These are phyloP conservation scores for Genyomyrus donnyi DNA, from an alignment of 2,113 vertebrate species.

Conservation along the genomic window DNA sequence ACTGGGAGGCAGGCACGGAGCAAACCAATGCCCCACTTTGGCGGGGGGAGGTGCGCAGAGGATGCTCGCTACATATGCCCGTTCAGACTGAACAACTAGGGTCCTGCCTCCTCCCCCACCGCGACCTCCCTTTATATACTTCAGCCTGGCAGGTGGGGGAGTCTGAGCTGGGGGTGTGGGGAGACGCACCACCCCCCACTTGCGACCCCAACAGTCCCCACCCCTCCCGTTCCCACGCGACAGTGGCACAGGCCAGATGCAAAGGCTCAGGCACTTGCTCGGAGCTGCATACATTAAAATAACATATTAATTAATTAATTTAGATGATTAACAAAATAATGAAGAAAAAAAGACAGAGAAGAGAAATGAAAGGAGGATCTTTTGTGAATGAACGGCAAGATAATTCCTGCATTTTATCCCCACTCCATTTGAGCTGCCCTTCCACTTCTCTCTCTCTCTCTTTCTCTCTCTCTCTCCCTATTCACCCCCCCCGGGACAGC, in stretches of 20 bases:
- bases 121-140: background rate
- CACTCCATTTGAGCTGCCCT: background rate
- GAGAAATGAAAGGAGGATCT: slow-evolving; percentile 24
- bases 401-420: background rate
- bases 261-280: slow-evolving; percentile 54
- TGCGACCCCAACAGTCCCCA: background rate
- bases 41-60: background rate
- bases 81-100: background rate
- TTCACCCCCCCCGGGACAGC: background rate
- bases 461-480: background rate
- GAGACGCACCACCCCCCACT: slow-evolving; percentile 28
- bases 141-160: background rate
- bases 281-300: slow-evolving; percentile 44
- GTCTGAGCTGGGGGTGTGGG: slow-evolving; percentile 21
- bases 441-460: background rate
- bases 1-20: slow-evolving; percentile 63
- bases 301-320: background rate
- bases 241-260: slow-evolving; percentile 46
- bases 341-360: slow-evolving; percentile 27
- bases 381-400: slow-evolving; percentile 27
- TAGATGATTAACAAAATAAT: slow-evolving; percentile 14
- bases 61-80: background rate
- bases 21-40: slow-evolving; percentile 50
- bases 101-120: background rate
- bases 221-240: slow-evolving; percentile 31